Conservation (phyloP, 2,113 vertebrate species). For the Gila orcuttii region DNA sequence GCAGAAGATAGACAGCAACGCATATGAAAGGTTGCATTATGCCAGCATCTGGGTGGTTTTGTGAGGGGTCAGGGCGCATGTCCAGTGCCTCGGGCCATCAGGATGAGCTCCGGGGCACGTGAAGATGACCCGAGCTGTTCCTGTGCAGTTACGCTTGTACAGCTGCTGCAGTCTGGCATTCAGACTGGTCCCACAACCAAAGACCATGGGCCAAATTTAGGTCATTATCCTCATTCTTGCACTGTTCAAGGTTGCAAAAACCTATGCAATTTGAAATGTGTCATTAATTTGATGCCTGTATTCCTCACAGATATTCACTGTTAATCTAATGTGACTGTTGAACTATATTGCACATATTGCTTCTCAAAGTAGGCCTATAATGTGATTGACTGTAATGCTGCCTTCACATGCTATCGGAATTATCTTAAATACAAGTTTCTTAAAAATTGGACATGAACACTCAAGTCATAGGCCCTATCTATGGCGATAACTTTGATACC, state of each 20-base stretch:
- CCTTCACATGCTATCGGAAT: too few species aligned
- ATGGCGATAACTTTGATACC: too few species aligned
- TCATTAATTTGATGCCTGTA: background rate
- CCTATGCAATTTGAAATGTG: background rate
- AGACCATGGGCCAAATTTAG: constrained; percentile 16
- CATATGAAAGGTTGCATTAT: constrained; percentile 67
- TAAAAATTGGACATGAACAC: too few species aligned
- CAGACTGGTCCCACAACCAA: background rate
- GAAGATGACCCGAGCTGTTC: constrained; percentile 73
- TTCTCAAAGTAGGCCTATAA: background rate
- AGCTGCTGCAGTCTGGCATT: constrained; percentile 51
- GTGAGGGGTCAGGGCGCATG: constrained; percentile 68
- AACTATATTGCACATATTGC: background rate
- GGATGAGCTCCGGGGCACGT: constrained; percentile 72
- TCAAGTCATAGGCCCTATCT: too few species aligned
- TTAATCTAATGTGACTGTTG: background rate
- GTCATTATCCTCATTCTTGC: constrained; percentile 19
- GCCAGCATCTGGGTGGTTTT: constrained; percentile 70
- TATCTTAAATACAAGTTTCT: too few species aligned
- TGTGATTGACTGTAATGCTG: too few species aligned
- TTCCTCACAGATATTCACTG: background rate
- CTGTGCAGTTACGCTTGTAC: constrained; percentile 68
- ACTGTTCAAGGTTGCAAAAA: background rate
- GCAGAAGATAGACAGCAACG: constrained; percentile 24
- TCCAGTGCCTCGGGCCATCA: constrained; percentile 71